Base-by-base conservation (phyloP, 2,888 invertebrate genomes). In the Amphimallon solstitiale region DNA sequence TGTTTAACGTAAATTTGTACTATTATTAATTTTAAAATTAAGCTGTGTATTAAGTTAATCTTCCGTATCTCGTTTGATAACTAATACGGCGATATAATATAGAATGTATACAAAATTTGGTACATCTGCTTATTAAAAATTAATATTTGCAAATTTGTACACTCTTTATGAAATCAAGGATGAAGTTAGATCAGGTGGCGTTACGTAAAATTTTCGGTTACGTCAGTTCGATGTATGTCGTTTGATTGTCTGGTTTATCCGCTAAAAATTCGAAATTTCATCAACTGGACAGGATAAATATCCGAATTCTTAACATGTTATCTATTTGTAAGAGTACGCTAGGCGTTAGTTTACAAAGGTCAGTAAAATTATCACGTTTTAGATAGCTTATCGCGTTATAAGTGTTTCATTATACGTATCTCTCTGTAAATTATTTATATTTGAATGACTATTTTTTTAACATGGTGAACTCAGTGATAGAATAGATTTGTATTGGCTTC, bases 311-410 rank as follows among this genome's bases (percentile, higher is more conserved):
- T 9, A 68, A 43, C 61, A 76, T 72, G 73, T 68, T 71, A 70
- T 68, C 70, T 19, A 63, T 70, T 66, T 71, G 67, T 63, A 70
- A 68, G 63, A 68, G 68, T 59, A 64, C 69, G 38, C 61, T 74
- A 61, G 68, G 63, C 21, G 60, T 64, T 15, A 68, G 67, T 66
- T 61, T 73, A 48, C 71, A 72, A 71, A 73, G 73, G 73, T 73
- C 68, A 70, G 73, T 71, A 40, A 37, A 68, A 43, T 43, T 35
- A 37, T 37, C 52, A 29, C n/a, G 15, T 21, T 35, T 17, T 21
- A 21, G 52, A 52, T 52, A 52, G 43, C 15, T 56, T 64, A 64
- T 56, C 64, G 35, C 35, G 17, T 48, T 14, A 35, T 0, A 17
- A 23, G 9, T 43, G n/a, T 5, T 21, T 48, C 48, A 2, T 1